Evolutionary conservation across 2,797 vertebrate species (phyloP), one percentile per base, ranked within the genome.

Genomic region (Paratrypauchen microcephalus): DNA sequence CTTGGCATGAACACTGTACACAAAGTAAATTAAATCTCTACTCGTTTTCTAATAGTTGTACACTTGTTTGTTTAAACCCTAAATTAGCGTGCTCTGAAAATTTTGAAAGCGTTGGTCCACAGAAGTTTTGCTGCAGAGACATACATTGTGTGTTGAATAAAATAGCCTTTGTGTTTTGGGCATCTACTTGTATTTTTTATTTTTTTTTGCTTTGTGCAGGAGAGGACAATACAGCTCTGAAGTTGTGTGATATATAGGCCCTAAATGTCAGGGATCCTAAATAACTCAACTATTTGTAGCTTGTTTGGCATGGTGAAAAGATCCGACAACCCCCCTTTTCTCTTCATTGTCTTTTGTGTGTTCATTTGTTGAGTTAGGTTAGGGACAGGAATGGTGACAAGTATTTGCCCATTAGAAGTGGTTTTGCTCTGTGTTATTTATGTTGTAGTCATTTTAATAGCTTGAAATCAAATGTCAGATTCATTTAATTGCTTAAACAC

Each of bases 241-340:
- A 63, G 72, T 81, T 80, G 78, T 69, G 80, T 88, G 85, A 91
- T 86, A 70, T 83, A 89, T 79, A 71, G 79, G 18, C 74, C 78
- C 71, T 82, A 87, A 91, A 91, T 90, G 89, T 91, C 91, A 91
- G 64, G 58, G 76, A 84, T 80, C 79, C 83, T 86, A 90, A 90
- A 90, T 87, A 82, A 82, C 67, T 71, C 24, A 59, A 66, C 77
- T 75, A 74, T 82, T 86, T 87, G 79, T 87, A 80, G 75, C 60
- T 68, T 70, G 65, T 76, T 85, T 73, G 74, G 80, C 79, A 82
- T 41, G 24, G 66, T 78, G 84, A 70, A 82, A 72, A 68, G 80
- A 90, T 91, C 85, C 80, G 79, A 90, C 39, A 70, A 52, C 71
- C 30, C 52, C 26, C n/a, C 63, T 52, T 73, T 55, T 68, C 69